Evolutionary conservation across 2,113 vertebrate genomes (phyloP), one percentile per base, ranked within the genome.

Genomic region (Corythaeola cristata): DNA sequence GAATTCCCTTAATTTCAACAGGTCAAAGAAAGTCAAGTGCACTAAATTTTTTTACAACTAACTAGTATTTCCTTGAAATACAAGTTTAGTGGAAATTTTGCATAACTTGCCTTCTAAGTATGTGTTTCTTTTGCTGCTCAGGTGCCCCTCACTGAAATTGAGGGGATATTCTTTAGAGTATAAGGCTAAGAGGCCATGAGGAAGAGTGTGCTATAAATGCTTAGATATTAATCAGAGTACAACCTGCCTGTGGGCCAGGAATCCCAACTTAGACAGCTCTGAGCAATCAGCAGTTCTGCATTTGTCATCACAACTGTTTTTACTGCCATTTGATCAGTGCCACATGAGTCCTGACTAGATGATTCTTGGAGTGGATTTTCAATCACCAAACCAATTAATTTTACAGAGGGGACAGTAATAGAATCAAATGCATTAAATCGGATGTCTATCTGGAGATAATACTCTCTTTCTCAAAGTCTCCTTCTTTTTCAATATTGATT

Each of bases 291-390:
- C 94, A 96, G 81, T 96, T 95, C 94, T 93, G 85, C 90, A 96
- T 96, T 96, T 96, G 93, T 96, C 96, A 96, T 96, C 85, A 66
- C 96, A 96, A 97, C 92, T 96, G 85, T 96, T 97, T 97, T 92
- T 96, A 93, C 93, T 97, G 93, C 94, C 95, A 97, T 96, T 93
- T 96, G 93, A 97, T 94, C 93, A 96, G 89, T 87, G 80, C 93
- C 91, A 97, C 83, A 89, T 95, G 96, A 97, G 91, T 97, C 87
- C 90, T 63, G 79, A 93, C 7, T 56, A 79, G 71, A 93, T 89
- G 77, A 94, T 92, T 96, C 92, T 95, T 83, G 84, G 95, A 92
- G 88, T 56, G 73, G 88, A 90, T 91, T 96, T 97, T 96, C 93
- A 95, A 89, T 95, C 92, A 89, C 71, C 77, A 84, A 97, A 97